Evolutionary conservation across 2,797 vertebrate species (phyloP), one percentile per base, ranked within the genome.

Genomic region (Macrochelys suwanniensis): DNA sequence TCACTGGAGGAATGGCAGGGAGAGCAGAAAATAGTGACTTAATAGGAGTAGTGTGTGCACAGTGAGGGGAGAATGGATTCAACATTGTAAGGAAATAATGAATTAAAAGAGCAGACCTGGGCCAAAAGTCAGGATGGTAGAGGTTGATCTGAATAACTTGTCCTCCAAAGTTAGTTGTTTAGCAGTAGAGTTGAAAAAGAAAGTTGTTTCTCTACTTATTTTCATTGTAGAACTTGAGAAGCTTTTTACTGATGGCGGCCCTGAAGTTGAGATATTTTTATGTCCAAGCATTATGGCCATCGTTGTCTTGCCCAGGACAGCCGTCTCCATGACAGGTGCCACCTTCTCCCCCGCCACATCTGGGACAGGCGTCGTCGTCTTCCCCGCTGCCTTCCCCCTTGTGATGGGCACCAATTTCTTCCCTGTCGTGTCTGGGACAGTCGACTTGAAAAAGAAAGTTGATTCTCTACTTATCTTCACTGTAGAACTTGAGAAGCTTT

Each of bases 21-120:
- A 21, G 31, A n/a, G 88, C 90, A 78, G 3, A 23, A 50, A 89
- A 47, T 49, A 47, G 13, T 1, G 8, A 26, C 84, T 89, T 92
- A 82, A 65, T 26, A 91, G 56, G 79, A 59, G 26, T 53, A 0
- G 1, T 19, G 26, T 23, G n/a, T 16, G 23, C 59, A 42, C 50
- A 42, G 2, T 5, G 11, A 83, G 23, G 49, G 49, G 82, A 82
- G 59, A 91, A 81, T 28, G 33, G 28, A 77, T 17, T 49, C 31
- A 57, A 77, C 16, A 80, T 56, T 47, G 80, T 13, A 28, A 89
- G 17, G 84, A 96, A 93, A 8, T 10, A 91, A 88, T 7, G 89
- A 92, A 86, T 47, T 56, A 7, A 88, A 76, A 68, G 53, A 47
- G 1, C 83, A 85, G n/a, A 96, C 93, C 97, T 89, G n/a, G 4